Conservation (phyloP, 2,888 invertebrate species). For the Ectemnius lituratus region DNA sequence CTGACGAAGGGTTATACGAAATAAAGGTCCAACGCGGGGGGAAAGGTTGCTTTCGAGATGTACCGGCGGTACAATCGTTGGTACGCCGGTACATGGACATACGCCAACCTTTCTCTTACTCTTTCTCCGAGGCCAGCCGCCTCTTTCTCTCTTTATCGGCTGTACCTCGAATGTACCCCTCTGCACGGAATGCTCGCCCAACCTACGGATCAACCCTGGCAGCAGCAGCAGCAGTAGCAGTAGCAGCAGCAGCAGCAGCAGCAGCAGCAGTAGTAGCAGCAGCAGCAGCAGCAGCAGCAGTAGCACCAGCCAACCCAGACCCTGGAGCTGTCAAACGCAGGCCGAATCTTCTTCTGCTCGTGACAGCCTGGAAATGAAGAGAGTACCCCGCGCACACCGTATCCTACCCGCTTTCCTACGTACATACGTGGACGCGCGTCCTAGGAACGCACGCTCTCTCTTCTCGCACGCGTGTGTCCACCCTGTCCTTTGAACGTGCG, state of each 20-base stretch:
- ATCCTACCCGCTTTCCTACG: constrained; percentile 67
- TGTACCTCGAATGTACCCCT: constrained; percentile 60
- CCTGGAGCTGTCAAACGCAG: constrained; percentile 78
- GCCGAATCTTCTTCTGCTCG: constrained; percentile 77
- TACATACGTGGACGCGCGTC: constrained; percentile 57
- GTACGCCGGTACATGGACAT: constrained; percentile 61
- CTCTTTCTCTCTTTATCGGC: constrained; percentile 39
- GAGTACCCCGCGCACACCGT: constrained; percentile 71
- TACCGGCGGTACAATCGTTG: constrained; percentile 64
- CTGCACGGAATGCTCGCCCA: constrained; percentile 64
- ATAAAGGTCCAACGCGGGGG: constrained; percentile 39
- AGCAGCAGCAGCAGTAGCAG: constrained; percentile 19
- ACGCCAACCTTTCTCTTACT: constrained; percentile 51
- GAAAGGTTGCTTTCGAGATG: constrained; percentile 62
- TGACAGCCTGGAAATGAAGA: constrained; percentile 77
- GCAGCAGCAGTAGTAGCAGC: constrained; percentile 38
- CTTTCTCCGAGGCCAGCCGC: constrained; percentile 27
- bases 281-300: constrained; percentile 54
- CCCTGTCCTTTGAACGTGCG: constrained; percentile 57
- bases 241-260: neutral
- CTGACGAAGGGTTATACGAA: constrained; percentile 54
- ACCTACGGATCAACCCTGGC: constrained; percentile 58
- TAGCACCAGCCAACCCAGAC: constrained; percentile 73
- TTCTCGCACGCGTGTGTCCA: constrained; percentile 57
- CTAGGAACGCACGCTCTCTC: constrained; percentile 56